These are phyloP conservation scores for Tipula confusa DNA, from an alignment of 2,888 invertebrate species.

Conservation along the genomic window DNA sequence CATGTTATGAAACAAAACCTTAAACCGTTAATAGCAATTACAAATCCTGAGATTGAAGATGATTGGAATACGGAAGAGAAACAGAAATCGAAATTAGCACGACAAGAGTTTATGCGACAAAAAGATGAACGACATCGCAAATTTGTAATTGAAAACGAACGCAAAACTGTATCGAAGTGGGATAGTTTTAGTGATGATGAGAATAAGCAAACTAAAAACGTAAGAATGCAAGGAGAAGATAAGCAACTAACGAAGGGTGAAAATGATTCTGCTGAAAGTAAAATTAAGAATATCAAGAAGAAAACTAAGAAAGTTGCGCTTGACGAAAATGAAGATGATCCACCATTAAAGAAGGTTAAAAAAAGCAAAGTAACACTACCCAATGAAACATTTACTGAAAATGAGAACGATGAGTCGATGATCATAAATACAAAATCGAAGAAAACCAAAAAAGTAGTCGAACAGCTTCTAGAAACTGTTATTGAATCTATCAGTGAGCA, in stretches of 20 bases:
- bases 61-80: neutral
- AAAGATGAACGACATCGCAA: neutral
- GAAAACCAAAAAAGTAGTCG: no score
- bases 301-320: neutral
- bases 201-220: neutral
- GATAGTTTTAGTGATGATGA: slow-evolving; percentile 29
- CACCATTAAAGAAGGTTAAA: neutral
- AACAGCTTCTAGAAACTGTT: neutral
- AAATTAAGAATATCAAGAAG: neutral
- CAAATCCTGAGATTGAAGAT: slow-evolving; percentile 26
- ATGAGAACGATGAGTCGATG: no score
- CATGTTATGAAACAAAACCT: slow-evolving; percentile 28
- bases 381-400: no score
- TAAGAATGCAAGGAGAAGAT: neutral
- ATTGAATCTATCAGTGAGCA: neutral
- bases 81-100: neutral
- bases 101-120: neutral
- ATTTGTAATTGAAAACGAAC: neutral
- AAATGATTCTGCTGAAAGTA: neutral
- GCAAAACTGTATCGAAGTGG: neutral
- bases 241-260: neutral
- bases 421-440: no score
- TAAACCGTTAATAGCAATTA: neutral
- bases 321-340: no score
- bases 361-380: neutral